These are phyloP conservation scores for Teleogryllus oceanicus DNA, from an alignment of 2,888 invertebrate genomes.

Conservation along the genomic window DNA sequence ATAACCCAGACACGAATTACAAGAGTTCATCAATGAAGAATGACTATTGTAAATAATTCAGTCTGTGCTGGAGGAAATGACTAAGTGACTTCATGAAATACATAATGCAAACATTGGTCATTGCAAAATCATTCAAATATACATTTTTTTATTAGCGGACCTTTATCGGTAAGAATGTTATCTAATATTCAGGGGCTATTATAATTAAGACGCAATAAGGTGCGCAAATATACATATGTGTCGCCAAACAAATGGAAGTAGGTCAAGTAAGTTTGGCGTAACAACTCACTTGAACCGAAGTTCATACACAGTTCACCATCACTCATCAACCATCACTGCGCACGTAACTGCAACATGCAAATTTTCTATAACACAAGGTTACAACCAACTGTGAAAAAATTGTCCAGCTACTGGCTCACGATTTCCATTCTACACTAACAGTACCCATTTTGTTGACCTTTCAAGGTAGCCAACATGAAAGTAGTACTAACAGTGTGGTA, in stretches of 20 bases:
- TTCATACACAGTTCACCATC: neutral
- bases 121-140: neutral
- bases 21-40: neutral
- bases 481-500: too few relatives aligned
- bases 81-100: neutral
- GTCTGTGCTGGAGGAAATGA: neutral
- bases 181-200: too few relatives aligned
- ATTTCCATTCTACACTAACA: neutral
- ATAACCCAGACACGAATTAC: neutral
- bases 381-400: neutral
- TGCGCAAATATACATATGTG: neutral
- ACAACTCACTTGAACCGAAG: neutral
- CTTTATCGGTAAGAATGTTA: neutral
- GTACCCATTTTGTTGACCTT: neutral
- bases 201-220: neutral
- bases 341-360: slow-evolving; percentile 7
- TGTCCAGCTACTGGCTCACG: neutral
- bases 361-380: neutral
- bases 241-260: neutral
- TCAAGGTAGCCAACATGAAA: neutral
- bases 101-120: neutral
- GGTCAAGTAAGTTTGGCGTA: neutral
- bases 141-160: neutral
- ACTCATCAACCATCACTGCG: neutral
- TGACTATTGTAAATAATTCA: too few relatives aligned